Evolutionary conservation across 92 coral and sea anemone genomes (phyloP), one percentile per base, ranked within the genome.

Genomic region (Blastomussa wellsi): DNA sequence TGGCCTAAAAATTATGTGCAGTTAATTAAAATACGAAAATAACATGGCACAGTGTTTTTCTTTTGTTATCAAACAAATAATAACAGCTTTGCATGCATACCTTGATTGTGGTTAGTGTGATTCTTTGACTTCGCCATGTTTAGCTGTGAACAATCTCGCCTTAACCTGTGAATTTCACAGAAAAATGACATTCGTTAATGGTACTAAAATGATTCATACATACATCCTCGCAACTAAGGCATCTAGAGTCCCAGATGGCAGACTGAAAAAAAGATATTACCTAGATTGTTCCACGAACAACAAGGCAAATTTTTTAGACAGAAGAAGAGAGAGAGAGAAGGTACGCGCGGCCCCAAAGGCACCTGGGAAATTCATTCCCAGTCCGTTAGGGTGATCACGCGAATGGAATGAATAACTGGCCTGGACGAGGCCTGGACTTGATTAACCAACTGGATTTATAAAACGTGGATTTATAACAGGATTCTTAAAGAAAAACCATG

Each of bases 101-200:
- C 95, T 90, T 96, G 99, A 83, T 96, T 96, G 85, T 96, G 98
- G 82, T 95, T 95, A 31, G 99, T 96, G 75, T 96, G 99, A 87
- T 96, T 96, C 91, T 96, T 96, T 53, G 99, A 96, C 95, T 96
- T 96, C 75, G 99, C 99, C 99, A 96, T 96, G 79, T 72, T 83
- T 14, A 19, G 79, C 20, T 29, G 70, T 59, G 80, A 44, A 74
- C 86, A 83, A 83, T 60, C 87, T 83, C 49, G 69, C 62, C 41
- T 74, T 57, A 74, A 29, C 87, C 87, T 74, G 11, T 5, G 28
- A 72, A 53, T 75, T 59, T 53, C 41, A 32, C 48, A 74, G 59
- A 41, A 35, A 69, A 69, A 48, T 44, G 65, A 33, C 11, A 12
- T 52, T 38, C 13, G 44, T 49, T 17, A n/a, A 33, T 22, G 28